These are phyloP conservation scores for Lutjanus campechanus DNA, from an alignment of 2,797 vertebrate species.

Conservation along the genomic window DNA sequence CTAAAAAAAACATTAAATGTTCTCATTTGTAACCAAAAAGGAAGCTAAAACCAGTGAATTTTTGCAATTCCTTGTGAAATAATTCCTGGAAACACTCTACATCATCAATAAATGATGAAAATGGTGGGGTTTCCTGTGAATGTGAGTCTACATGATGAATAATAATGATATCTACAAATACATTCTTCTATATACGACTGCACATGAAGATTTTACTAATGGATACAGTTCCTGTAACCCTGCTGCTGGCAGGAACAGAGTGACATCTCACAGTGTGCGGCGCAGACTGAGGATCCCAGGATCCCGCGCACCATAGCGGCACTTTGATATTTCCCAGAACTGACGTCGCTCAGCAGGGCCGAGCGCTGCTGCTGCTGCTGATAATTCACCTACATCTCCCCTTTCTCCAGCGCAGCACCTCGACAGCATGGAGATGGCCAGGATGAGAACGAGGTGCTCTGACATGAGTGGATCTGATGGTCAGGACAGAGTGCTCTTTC, in stretches of 20 bases:
- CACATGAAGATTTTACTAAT: not conserved
- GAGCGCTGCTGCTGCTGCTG: not conserved
- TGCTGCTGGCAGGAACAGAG: not conserved
- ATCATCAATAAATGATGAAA: not conserved
- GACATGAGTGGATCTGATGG: conserved; percentile 17
- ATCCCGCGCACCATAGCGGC: not conserved
- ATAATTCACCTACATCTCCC: conserved; percentile 12
- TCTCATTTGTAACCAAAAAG: not conserved
- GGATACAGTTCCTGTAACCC: not conserved
- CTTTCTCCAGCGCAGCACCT: not conserved
- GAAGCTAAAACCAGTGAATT: not conserved
- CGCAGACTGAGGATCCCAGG: conserved; percentile 17
- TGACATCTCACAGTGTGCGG: not conserved
- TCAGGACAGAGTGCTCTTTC: not conserved
- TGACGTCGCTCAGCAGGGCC: conserved; percentile 20
- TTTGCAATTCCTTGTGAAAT: not conserved
- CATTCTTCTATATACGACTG: not conserved
- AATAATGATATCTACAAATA: not conserved
- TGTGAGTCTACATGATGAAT: not conserved
- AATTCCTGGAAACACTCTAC: not conserved
- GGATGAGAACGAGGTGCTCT: conserved; percentile 3
- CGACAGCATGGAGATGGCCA: not conserved
- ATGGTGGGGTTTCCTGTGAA: not conserved
- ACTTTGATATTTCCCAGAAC: conserved; percentile 30
- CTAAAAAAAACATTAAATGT: not conserved